Evolutionary conservation across 2,797 vertebrate species (phyloP).

Genomic region (Anas bernieri): DNA sequence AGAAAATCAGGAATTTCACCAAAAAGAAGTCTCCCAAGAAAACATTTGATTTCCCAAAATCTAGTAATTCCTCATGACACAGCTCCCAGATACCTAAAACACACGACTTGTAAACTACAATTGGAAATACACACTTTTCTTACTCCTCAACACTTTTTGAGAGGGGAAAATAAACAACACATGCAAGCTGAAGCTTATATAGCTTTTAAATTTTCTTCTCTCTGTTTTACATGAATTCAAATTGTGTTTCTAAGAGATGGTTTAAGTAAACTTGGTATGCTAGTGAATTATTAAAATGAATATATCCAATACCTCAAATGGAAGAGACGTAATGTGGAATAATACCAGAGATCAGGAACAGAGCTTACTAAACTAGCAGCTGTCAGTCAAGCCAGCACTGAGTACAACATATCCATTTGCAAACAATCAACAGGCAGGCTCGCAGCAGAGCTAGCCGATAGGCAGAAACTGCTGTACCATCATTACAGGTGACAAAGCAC

Average conservation of each 20-base stretch:
- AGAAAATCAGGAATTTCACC: not conserved
- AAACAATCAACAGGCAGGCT: not conserved
- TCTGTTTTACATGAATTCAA: not conserved
- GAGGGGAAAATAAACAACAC: not conserved
- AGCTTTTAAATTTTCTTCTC: not conserved
- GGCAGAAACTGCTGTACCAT: not conserved
- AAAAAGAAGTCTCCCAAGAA: not conserved
- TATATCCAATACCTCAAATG: not conserved
- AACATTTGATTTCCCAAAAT: not conserved
- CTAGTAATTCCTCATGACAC: not conserved
- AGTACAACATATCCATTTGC: rapidly evolving
- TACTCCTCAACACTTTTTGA: not conserved
- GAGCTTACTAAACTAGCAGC: not conserved
- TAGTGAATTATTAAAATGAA: not conserved
- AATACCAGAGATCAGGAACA: not conserved
- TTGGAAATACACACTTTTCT: not conserved
- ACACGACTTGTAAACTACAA: not conserved
- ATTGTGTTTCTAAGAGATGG: not conserved
- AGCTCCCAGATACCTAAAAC: not conserved
- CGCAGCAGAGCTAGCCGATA: not conserved
- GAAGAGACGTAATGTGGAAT: not conserved
- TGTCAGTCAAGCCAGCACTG: not conserved
- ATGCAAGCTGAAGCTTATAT: not conserved
- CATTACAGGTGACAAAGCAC: not conserved
- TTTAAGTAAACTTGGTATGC: not conserved